Percentiles rank a stretch among this genome's conserved stretches.
phyloP scores from a whole-genome alignment of 2,797 vertebrate species.

The Moxostoma hubbsi region DNA sequence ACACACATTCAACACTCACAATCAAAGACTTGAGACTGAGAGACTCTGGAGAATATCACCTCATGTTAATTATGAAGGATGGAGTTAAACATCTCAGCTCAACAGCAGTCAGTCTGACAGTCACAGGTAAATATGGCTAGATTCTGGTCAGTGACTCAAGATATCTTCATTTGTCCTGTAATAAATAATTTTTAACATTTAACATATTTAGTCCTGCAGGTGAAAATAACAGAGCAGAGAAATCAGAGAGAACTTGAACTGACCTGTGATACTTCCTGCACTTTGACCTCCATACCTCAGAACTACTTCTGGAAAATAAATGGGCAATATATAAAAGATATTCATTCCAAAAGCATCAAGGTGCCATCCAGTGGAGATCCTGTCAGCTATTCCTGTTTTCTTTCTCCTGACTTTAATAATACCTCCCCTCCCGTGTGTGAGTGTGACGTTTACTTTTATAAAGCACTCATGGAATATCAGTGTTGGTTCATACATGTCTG shows the following conservation, averaged over 20 bases:
- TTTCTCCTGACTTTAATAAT: accelerated
- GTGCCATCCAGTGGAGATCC: accelerated
- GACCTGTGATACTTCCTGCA: slow-evolving; percentile 41
- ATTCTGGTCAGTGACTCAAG: background rate
- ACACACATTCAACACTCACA: background rate
- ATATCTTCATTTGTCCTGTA: background rate
- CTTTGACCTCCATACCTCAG: background rate
- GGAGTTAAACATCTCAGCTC: slow-evolving; percentile 44
- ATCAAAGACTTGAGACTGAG: slow-evolving; percentile 47
- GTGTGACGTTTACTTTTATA: slow-evolving; percentile 5
- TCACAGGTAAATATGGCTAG: slow-evolving; percentile 33
- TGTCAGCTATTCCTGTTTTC: slow-evolving; percentile 39
- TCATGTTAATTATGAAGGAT: slow-evolving; percentile 40
- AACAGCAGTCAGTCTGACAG: slow-evolving; percentile 32
- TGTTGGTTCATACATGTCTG: background rate
- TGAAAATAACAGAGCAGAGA: background rate
- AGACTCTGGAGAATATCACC: slow-evolving; percentile 51
- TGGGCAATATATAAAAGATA: background rate
- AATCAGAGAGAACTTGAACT: accelerated
- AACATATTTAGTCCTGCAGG: slow-evolving; percentile 38
- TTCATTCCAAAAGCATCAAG: background rate
- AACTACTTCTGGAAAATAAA: slow-evolving; percentile 30
- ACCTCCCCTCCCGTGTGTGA: slow-evolving; percentile 40
- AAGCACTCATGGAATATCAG: background rate
- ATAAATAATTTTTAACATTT: background rate